Conservation (phyloP, 2,113 vertebrate species). For the Aptenodytes forsteri region DNA sequence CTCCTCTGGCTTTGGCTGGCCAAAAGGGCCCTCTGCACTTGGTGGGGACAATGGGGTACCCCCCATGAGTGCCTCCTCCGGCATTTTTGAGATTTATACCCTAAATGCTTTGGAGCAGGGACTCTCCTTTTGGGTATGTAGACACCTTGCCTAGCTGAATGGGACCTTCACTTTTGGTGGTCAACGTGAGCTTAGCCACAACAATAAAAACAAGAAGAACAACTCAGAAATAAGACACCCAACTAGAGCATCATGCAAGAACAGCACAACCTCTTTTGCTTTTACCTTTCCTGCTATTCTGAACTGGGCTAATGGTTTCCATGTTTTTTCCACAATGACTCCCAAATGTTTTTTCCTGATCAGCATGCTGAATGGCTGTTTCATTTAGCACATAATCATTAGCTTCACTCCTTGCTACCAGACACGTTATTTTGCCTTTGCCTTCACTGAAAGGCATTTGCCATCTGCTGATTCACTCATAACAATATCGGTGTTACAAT, state of each 20-base stretch:
- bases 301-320: slow-evolving; percentile 30
- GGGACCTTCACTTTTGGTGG: neutral
- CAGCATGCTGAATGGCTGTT: slow-evolving; percentile 39
- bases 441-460: slow-evolving; percentile 27
- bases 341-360: slow-evolving; percentile 66
- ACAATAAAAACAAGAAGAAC: neutral
- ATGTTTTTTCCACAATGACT: slow-evolving; percentile 55
- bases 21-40: neutral
- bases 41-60: no score
- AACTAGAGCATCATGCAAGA: neutral
- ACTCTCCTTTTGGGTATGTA: rapidly evolving
- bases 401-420: slow-evolving; percentile 23
- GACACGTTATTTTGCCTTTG: slow-evolving; percentile 30
- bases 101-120: neutral
- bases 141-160: neutral
- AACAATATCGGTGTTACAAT: neutral
- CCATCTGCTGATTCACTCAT: slow-evolving; percentile 42
- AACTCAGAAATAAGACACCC: neutral
- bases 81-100: neutral
- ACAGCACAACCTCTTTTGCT: neutral
- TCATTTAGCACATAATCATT: slow-evolving; percentile 64
- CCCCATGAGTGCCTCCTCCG: rapidly evolving
- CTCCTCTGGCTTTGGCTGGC: neutral
- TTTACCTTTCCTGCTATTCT: slow-evolving; percentile 2
- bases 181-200: neutral